phyloP scores from a whole-genome alignment of 2,888 invertebrate genomes.

The Oxycera nigricornis region DNA sequence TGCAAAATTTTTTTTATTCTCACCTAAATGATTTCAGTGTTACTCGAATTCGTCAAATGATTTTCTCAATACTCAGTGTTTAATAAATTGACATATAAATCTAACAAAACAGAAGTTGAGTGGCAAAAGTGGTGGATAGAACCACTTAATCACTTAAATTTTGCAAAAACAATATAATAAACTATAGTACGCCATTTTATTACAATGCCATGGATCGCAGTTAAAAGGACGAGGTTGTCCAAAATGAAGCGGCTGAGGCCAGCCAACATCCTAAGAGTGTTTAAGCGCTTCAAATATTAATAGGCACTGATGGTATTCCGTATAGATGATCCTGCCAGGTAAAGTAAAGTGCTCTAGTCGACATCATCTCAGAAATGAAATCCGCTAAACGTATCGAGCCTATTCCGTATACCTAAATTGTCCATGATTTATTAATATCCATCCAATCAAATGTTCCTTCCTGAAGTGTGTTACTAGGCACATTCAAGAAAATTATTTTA shows the following conservation, averaged over 20 bases:
- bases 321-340: constrained; percentile 44
- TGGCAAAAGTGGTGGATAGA: constrained; percentile 13
- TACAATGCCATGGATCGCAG: constrained; percentile 22
- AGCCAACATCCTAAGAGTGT: constrained; percentile 32
- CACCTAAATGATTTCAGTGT: constrained; percentile 54
- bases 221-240: neutral
- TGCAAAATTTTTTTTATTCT: constrained; percentile 51
- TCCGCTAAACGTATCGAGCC: neutral
- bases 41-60: constrained; percentile 50
- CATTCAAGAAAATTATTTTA: constrained; percentile 30
- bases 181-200: constrained; percentile 20
- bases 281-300: constrained; percentile 14
- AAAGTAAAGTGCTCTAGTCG: constrained; percentile 49
- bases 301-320: constrained; percentile 29
- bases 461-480: constrained; percentile 41
- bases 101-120: constrained; percentile 25
- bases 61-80: constrained; percentile 47
- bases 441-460: neutral
- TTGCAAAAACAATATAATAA: constrained; percentile 20
- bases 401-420: constrained; percentile 18
- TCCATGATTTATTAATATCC: neutral
- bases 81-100: constrained; percentile 21
- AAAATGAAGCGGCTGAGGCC: constrained; percentile 3
- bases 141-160: constrained; percentile 25
- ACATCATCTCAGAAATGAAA: constrained; percentile 40